Conservation (phyloP, 2,113 vertebrate genomes). For the Carassius auratus region DNA sequence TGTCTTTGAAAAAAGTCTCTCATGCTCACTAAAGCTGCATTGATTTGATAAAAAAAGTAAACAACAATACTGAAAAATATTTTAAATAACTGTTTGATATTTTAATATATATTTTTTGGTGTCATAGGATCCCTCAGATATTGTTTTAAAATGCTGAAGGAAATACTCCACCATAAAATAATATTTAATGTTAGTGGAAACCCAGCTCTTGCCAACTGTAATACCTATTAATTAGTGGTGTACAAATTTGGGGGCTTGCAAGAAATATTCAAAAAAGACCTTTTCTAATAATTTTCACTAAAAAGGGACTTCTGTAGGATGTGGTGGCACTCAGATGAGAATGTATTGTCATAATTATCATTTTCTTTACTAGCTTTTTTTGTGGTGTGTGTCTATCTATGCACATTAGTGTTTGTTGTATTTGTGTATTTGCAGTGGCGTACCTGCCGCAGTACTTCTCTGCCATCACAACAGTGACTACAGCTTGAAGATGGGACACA, state of each 20-base stretch:
- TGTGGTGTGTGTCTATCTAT: conserved; percentile 33
- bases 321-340: not conserved
- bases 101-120: not conserved
- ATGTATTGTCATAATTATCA: conserved; percentile 20
- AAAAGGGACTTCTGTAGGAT: not conserved
- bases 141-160: not conserved
- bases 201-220: not conserved
- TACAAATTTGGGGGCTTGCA: not conserved
- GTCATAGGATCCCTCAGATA: not conserved
- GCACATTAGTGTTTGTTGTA: conserved; percentile 9
- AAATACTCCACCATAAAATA: not conserved
- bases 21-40: not conserved
- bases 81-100: not conserved
- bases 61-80: not conserved
- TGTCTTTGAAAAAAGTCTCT: not conserved
- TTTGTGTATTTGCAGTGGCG: not conserved
- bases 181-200: not conserved
- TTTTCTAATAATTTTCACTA: not conserved
- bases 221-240: not conserved
- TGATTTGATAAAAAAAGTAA: not conserved
- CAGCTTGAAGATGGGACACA: not conserved
- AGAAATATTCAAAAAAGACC: not conserved
- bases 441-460: not conserved
- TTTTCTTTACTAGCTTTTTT: conserved; percentile 49
- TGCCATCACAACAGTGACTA: not conserved